Percentiles rank a stretch among this genome's conserved stretches.
phyloP scores from a whole-genome alignment of 2,888 invertebrate species.

The Linyphia triangularis region DNA sequence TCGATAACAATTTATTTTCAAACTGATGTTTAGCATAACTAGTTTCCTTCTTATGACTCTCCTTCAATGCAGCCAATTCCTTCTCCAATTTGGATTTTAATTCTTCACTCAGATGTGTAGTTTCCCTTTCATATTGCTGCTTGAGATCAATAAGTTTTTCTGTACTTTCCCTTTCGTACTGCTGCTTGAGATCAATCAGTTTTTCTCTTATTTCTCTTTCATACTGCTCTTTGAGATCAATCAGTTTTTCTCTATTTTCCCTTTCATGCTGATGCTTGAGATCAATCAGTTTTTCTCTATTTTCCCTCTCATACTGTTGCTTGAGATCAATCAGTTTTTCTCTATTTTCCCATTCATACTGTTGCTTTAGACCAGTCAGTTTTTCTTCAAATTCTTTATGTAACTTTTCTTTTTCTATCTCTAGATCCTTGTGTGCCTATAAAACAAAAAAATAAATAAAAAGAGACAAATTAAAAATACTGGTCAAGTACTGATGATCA shows the following conservation, averaged over 20 bases:
- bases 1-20: neutral
- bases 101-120: neutral
- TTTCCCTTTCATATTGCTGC: neutral
- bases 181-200: too few species aligned
- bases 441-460: neutral
- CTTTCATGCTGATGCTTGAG: too few species aligned
- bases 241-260: too few species aligned
- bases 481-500: too few species aligned
- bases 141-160: too few species aligned
- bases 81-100: constrained; percentile 16
- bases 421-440: constrained; percentile 21
- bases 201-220: too few species aligned
- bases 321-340: constrained; percentile 13
- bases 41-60: constrained; percentile 28
- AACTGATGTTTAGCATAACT: neutral
- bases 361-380: neutral
- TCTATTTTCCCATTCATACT: constrained; percentile 45
- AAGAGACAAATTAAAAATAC: too few species aligned
- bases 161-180: too few species aligned
- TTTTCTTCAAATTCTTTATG: constrained; percentile 12
- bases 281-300: too few species aligned
- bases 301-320: constrained; percentile 38
- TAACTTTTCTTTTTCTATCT: constrained; percentile 29
- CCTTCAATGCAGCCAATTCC: neutral
- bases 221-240: too few species aligned